These are phyloP conservation scores for Trichogramma evanescens DNA, from an alignment of 2,888 invertebrate species.

Conservation along the genomic window DNA sequence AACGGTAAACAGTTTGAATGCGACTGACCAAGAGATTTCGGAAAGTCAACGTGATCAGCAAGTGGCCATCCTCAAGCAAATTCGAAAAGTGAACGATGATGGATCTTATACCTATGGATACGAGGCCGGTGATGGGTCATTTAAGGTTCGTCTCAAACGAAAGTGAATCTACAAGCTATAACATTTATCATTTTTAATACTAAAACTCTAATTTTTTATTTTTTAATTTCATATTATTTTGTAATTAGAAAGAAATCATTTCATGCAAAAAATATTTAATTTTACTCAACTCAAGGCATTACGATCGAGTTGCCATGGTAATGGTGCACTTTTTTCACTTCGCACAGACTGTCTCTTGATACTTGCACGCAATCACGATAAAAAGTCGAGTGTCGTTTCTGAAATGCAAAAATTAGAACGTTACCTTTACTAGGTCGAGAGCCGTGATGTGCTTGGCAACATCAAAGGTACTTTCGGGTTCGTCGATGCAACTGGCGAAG, in stretches of 20 bases:
- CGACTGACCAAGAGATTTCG: constrained; percentile 44
- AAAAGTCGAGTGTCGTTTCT: not conserved
- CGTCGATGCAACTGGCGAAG: constrained; percentile 68
- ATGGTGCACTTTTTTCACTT: too few relatives aligned
- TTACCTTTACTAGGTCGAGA: constrained; percentile 56
- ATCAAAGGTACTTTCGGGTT: constrained; percentile 80
- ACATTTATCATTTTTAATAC: too few relatives aligned
- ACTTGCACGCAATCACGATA: too few relatives aligned
- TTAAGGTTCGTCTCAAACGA: constrained; percentile 51
- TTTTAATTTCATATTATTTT: too few relatives aligned
- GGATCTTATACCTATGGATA: constrained; percentile 80
- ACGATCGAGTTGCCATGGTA: too few relatives aligned
- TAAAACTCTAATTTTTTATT: too few relatives aligned
- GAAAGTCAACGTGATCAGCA: constrained; percentile 64
- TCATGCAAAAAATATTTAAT: too few relatives aligned
- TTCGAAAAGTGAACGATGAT: constrained; percentile 72
- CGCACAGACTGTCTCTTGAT: too few relatives aligned
- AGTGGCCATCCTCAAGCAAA: constrained; percentile 74
- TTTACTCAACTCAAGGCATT: too few relatives aligned
- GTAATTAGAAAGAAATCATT: too few relatives aligned
- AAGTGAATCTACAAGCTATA: too few relatives aligned
- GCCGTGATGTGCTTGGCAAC: constrained; percentile 69
- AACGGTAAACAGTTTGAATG: constrained; percentile 42
- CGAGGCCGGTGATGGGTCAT: constrained; percentile 78
- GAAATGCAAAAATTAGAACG: constrained; percentile 7